phyloP scores from a whole-genome alignment of 1,140 invertebrate species.

The Littorina saxatilis region DNA sequence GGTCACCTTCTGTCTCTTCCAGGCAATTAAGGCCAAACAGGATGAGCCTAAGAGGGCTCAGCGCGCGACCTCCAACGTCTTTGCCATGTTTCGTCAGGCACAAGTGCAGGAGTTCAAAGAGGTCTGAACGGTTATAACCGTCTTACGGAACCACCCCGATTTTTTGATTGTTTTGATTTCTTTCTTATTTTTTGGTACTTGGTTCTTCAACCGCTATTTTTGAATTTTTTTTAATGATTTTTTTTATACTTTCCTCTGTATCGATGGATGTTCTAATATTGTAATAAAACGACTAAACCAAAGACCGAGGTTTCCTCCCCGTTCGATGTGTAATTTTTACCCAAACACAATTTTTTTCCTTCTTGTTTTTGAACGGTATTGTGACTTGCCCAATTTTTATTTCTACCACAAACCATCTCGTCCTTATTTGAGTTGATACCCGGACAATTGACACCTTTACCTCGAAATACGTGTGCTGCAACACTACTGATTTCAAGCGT shows the following conservation, averaged over 20 bases:
- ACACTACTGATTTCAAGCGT: no score
- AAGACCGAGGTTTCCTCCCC: no score
- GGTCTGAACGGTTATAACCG: slow-evolving; percentile 57
- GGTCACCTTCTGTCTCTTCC: not conserved
- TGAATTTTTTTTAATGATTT: not conserved
- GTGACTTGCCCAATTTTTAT: no score
- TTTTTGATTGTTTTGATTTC: not conserved
- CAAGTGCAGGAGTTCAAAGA: slow-evolving; percentile 88
- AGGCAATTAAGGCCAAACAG: slow-evolving; percentile 28
- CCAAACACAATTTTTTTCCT: no score
- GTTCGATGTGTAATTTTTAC: no score
- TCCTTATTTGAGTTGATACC: no score
- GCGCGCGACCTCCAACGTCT: slow-evolving; percentile 74
- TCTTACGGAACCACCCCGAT: not conserved
- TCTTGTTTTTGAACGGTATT: no score
- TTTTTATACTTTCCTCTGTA: not conserved
- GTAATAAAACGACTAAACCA: no score
- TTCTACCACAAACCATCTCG: no score
- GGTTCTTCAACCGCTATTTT: not conserved
- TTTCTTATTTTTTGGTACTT: slow-evolving; percentile 1
- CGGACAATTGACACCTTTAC: no score
- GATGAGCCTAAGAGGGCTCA: slow-evolving; percentile 45
- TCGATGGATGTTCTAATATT: not conserved
- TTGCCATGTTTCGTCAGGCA: slow-evolving; percentile 73
- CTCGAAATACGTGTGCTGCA: no score